Evolutionary conservation across 1,140 invertebrate genomes (phyloP), one percentile per base, ranked within the genome.

Genomic region (Bilobella aurantiaca): DNA sequence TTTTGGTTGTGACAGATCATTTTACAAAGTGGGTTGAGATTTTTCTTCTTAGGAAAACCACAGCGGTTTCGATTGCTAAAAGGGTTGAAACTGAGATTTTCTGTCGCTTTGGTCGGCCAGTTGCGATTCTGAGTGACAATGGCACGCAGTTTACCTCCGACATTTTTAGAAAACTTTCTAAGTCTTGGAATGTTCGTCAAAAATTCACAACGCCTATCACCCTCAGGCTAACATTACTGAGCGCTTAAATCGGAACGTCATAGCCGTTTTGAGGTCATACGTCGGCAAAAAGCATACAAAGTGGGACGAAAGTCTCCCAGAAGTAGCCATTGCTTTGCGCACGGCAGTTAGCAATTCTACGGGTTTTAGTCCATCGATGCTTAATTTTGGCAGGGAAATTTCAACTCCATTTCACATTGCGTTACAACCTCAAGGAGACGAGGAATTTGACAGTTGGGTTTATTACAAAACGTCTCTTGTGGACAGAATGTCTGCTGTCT

Each of bases 221-320:
- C 75, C 78, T 2, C 72, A 76, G 60, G 69, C 75, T 0, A 79
- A 80, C 56, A 75, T 76, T 0, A 75, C 75, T 0, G 79, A 80
- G 66, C 58, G 78, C 12, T 75, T 75, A 12, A 81, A 81, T 63
- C 56, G 75, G n/a, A 76, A 76, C 25, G 25, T 81, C 0, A 78
- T 79, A 63, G 69, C 74, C 1, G 76, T 76, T 67, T 62, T 80
- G 0, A 63, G 73, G 0, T 76, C 77, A 0, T 74, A 75, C 8
- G 73, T 79, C 0, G 69, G 70, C 3, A 58, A 71, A 1, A 69
- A 78, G 25, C 77, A 80, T 56, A 28, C 37, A 1, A 56, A 63
- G 1, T 80, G 76, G 77, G 68, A 76, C 56, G 60, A 70, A 1
- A 65, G 75, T 28, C 64, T 80, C 1, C 69, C 74, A 0, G 73